Evolutionary conservation across 2,113 vertebrate species (phyloP).

Genomic region (Acrocephalus kingi): DNA sequence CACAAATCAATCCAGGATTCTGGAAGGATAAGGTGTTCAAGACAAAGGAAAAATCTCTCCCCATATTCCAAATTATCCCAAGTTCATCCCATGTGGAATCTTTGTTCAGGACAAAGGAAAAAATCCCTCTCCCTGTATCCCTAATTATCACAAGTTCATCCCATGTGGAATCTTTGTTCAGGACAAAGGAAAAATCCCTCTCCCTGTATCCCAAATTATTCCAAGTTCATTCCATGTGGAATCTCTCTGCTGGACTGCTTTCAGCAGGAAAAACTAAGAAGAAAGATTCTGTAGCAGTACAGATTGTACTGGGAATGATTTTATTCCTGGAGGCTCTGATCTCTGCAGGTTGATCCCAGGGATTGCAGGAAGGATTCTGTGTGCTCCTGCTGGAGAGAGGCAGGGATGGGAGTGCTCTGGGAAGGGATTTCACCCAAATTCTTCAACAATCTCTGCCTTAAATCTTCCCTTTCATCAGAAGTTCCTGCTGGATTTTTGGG

Average conservation of each 20-base stretch:
- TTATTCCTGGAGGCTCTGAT: neutral
- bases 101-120: no score
- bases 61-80: accelerated
- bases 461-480: neutral
- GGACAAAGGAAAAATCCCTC: neutral
- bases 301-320: accelerated
- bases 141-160: accelerated
- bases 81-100: neutral
- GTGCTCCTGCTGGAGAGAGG: neutral
- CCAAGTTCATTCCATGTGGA: neutral
- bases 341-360: neutral
- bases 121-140: neutral
- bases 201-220: accelerated
- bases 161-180: no score
- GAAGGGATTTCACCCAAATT: neutral
- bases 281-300: neutral
- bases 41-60: neutral
- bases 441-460: neutral
- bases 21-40: neutral
- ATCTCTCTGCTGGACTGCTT: neutral
- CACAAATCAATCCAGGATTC: neutral
- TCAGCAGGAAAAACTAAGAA: accelerated
- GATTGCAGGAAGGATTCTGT: neutral
- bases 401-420: neutral
- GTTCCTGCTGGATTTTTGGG: neutral